Evolutionary conservation across 1,140 invertebrate genomes (phyloP).

Genomic region (Liolophura sinensis): DNA sequence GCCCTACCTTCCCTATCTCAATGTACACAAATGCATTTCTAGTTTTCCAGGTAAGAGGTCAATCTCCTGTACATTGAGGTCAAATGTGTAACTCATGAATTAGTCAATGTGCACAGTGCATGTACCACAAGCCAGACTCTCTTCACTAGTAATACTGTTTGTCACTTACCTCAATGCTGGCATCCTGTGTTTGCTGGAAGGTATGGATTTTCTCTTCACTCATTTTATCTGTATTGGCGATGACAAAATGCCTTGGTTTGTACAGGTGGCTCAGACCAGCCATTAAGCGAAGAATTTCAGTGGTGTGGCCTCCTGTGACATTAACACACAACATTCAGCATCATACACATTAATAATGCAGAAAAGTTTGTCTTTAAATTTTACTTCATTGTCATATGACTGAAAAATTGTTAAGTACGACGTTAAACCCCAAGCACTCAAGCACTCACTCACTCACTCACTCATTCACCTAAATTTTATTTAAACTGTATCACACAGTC

Average conservation of each 20-base stretch:
- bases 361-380: too few species aligned
- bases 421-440: too few species aligned
- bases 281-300: slow-evolving; percentile 34
- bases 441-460: too few species aligned
- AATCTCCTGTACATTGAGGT: neutral
- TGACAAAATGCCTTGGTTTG: slow-evolving; percentile 74
- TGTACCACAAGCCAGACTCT: neutral
- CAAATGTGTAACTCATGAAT: neutral
- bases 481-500: too few species aligned
- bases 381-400: too few species aligned
- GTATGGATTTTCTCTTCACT: slow-evolving; percentile 70
- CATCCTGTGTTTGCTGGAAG: slow-evolving; percentile 53
- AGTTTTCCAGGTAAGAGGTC: neutral
- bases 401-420: too few species aligned
- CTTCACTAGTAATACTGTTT: neutral
- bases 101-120: too few species aligned
- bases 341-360: too few species aligned
- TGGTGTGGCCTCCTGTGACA: slow-evolving; percentile 42
- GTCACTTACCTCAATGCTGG: neutral
- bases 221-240: slow-evolving; percentile 77
- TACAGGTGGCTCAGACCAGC: slow-evolving; percentile 61
- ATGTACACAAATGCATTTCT: neutral
- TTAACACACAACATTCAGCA: too few species aligned
- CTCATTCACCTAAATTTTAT: too few species aligned
- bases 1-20: neutral